Conservation (phyloP, 2,797 vertebrate genomes). For the Prunella strophiata region DNA sequence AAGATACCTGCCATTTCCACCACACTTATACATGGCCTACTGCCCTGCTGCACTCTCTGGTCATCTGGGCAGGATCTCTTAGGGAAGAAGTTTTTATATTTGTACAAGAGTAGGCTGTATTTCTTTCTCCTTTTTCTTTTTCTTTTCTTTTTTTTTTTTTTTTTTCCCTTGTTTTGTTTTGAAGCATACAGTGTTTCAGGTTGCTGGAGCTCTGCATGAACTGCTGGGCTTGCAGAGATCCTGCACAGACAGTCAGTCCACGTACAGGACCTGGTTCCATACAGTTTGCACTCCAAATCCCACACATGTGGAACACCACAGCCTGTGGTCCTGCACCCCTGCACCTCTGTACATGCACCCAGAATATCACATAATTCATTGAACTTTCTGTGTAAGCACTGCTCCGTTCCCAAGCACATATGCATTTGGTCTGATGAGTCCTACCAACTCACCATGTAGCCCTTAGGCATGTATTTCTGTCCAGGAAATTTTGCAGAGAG, state of each 20-base stretch:
- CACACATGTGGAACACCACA: rapidly evolving
- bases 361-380: not conserved
- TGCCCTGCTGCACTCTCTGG: not conserved
- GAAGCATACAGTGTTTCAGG: not conserved
- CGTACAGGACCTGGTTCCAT: not conserved
- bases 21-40: not conserved
- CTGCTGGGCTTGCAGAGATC: not conserved
- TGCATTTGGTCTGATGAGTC: rapidly evolving
- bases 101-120: not conserved
- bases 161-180: not conserved
- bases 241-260: rapidly evolving
- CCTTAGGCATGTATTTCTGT: not conserved
- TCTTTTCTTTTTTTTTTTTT: too few species aligned
- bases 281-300: not conserved
- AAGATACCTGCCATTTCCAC: not conserved
- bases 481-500: not conserved
- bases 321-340: not conserved
- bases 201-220: not conserved
- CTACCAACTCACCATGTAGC: not conserved
- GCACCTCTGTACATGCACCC: not conserved
- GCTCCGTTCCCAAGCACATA: not conserved
- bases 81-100: not conserved
- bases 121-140: not conserved
- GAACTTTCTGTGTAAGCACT: not conserved
- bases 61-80: not conserved